Evolutionary conservation across 2,797 vertebrate genomes (phyloP), one percentile per base, ranked within the genome.

Genomic region (Sylvilagus floridanus): DNA sequence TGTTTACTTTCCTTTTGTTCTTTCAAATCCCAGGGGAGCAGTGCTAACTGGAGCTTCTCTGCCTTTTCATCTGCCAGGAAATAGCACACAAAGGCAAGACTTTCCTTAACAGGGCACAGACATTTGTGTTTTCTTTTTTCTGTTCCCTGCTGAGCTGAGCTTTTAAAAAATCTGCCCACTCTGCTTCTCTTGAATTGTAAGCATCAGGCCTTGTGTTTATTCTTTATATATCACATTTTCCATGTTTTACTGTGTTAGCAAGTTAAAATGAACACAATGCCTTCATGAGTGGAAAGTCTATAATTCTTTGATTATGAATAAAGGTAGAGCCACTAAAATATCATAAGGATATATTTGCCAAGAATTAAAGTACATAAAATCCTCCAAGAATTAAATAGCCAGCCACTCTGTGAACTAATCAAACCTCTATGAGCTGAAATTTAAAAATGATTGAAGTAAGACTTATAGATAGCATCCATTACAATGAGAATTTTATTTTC

Each of bases 1-100:
- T 91, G 57, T 84, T 94, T 87, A 22, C 89, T 95, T 94, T 96
- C 73, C 93, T 85, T 96, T 97, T 95, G 87, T 96, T 96, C 95
- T 79, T 89, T 94, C 37, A 66, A 77, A 71, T 86, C 86, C 69
- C 81, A 32, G 24, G 65, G 47, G 83, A 86, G 78, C 50, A n/a
- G 1, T 2, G 17, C 21, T 19, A 63, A 9, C 81, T 84, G 83
- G 66, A 35, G 88, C 90, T 68, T 54, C 93, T 72, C 82, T 63
- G 89, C 90, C 77, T 95, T 95, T 88, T 90, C 75, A 68, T 96
- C 87, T 93, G 91, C 81, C 65, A 21, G 91, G 47, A 96, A 97
- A 87, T 1, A 35, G 62, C 82, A 28, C 81, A 95, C 94, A 96
- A 96, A 95, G 60, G 63, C 47, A 54, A 71, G 54, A 14, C 57